Evolutionary conservation across 2,888 invertebrate species (phyloP), one percentile per base, ranked within the genome.

Genomic region (Phyto melanocephala): DNA sequence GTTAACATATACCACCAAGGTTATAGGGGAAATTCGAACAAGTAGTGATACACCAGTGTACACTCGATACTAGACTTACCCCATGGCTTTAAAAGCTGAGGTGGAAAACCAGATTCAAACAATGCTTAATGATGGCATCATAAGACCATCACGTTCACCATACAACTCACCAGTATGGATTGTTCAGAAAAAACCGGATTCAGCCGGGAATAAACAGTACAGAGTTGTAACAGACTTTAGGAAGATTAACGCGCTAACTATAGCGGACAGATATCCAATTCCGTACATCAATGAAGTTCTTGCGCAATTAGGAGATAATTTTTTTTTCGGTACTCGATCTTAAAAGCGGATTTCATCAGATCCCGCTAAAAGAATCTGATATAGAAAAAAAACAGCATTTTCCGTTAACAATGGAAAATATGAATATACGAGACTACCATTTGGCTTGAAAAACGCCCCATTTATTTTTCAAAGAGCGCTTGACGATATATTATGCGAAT

Each of bases 201-300:
- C 72, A 15, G 5, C 42, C 1, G 71, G 68, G 2, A 11, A 52
- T 17, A 50, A 47, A 63, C 47, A 80, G 33, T 65, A 15, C 10
- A 15, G 67, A 8, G 52, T 81, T 54, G 81, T 77, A n/a, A 77
- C 74, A 8, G 81, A 74, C 15, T 81, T 72, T 28, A 28, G 77
- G 8, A 77, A 81, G 15, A 22, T 80, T 7, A 80, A 80, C 13
- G 2, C 17, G 1, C 11, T 54, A 4, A 62, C 63, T n/a, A 63
- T 52, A 17, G 1, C 62, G 13, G 63, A 63, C 15, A 50, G 37
- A 33, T 62, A 15, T n/a, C n/a, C n/a, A n/a, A n/a, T n/a, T n/a
- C 63, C 63, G 3, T 42, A 74, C 40, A 63, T 74, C 8, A 37
- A 28, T 6, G 75, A 65, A 1, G 65, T 75, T 1, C 42, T 75